A percentile compares a stretch with the other conserved stretches of the same genome.
These are phyloP conservation scores for Danio rerio DNA, from an alignment of 2,113 vertebrate genomes.

Conservation along the genomic window DNA sequence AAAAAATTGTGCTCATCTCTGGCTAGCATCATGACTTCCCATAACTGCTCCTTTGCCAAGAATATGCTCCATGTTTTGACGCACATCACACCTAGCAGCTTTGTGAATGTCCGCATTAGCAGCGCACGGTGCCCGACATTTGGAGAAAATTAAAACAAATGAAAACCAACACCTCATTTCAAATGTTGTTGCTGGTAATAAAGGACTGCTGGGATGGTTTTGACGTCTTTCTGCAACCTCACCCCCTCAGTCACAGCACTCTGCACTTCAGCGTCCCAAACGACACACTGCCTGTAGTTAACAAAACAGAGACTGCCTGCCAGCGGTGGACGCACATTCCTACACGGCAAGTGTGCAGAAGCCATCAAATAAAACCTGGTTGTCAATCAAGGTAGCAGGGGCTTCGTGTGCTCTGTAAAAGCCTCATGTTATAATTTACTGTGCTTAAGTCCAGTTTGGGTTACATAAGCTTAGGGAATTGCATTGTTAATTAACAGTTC, in stretches of 20 bases:
- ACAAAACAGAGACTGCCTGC: constrained; percentile 72
- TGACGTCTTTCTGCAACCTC: constrained; percentile 45
- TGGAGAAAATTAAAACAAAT: constrained; percentile 77
- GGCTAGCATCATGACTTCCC: constrained; percentile 54
- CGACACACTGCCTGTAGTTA: constrained; percentile 60
- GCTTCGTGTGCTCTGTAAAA: constrained; percentile 56
- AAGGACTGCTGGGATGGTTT: constrained; percentile 68
- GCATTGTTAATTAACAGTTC: constrained; percentile 66
- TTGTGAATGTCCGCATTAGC: constrained; percentile 62
- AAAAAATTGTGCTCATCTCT: constrained; percentile 52
- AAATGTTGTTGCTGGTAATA: constrained; percentile 75
- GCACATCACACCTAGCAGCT: constrained; percentile 72
- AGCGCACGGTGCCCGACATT: constrained; percentile 61
- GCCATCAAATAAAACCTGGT: constrained; percentile 64
- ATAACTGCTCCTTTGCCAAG: constrained; percentile 57
- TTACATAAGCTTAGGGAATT: constrained; percentile 63
- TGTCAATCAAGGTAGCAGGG: constrained; percentile 65
- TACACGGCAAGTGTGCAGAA: constrained; percentile 46
- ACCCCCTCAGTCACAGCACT: constrained; percentile 54
- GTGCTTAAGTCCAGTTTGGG: constrained; percentile 54
- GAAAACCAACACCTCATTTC: constrained; percentile 77
- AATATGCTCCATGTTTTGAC: constrained; percentile 59
- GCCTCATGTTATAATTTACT: constrained; percentile 63
- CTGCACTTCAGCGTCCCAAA: constrained; percentile 64
- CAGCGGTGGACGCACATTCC: constrained; percentile 62